Conservation (phyloP, 2,797 vertebrate genomes). For the Dermochelys coriacea region DNA sequence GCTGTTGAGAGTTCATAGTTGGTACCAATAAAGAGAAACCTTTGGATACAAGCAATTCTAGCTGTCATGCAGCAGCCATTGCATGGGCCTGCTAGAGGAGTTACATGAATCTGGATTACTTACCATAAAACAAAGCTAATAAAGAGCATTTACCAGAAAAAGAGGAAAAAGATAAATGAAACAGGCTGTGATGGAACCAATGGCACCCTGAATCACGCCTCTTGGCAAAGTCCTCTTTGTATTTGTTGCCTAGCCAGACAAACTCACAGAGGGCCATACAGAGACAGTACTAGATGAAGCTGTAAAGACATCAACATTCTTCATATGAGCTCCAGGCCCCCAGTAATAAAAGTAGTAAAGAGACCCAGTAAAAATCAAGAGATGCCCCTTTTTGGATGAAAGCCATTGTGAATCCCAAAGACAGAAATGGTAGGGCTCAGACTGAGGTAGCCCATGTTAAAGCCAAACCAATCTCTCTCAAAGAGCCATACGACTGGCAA, state of each 20-base stretch:
- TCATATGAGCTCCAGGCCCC: not conserved
- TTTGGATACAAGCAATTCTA: not conserved
- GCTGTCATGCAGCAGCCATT: not conserved
- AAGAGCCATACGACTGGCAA: not conserved
- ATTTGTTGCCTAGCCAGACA: not conserved
- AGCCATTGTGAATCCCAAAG: fast-evolving
- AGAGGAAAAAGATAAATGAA: fast-evolving
- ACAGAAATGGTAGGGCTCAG: not conserved
- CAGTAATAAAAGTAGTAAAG: not conserved
- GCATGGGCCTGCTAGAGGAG: fast-evolving
- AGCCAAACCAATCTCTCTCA: not conserved
- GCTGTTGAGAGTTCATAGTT: not conserved
- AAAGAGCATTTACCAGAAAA: not conserved
- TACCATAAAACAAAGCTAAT: not conserved
- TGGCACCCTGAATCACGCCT: not conserved
- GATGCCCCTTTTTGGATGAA: fast-evolving
- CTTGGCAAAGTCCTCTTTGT: not conserved
- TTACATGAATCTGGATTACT: not conserved
- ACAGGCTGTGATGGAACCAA: not conserved
- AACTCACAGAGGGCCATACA: not conserved
- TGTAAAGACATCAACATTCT: not conserved
- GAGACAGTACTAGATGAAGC: fast-evolving
- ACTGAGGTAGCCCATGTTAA: not conserved
- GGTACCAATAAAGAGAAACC: not conserved
- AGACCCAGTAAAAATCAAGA: not conserved